Base-by-base conservation (phyloP, 2,113 vertebrate genomes). In the Dascyllus trimaculatus region DNA sequence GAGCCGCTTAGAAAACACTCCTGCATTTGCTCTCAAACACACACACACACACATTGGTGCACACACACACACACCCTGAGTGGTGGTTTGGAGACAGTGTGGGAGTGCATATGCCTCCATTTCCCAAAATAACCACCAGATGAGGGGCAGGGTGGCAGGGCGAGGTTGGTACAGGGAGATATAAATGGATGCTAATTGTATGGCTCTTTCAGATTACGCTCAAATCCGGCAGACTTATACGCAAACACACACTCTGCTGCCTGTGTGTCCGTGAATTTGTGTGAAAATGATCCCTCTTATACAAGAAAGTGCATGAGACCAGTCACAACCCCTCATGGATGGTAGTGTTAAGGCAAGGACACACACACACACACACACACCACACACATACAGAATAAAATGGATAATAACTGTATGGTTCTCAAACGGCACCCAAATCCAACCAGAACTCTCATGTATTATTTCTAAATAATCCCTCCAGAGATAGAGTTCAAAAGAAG, bases 181-280 rank as follows among this genome's bases (percentile, higher is more conserved):
- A 93, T 86, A 93, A 91, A 91, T 84, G 86, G 90, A 93, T 76
- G 70, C 17, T 93, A 93, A 93, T 93, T 93, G 90, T 90, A 91
- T 69, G 85, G 76, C 79, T 91, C 7, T 53, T 63, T 85, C 19
- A 79, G 75, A 87, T 77, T 79, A 89, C 68, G 66, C 51, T 84
- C 24, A 87, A 82, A 87, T 71, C 67, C 83, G 61, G 51, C 63
- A 62, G 51, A 71, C 21, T 25, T 59, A 15, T 32, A 32, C 78
- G 74, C 26, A 73, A 59, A 82, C 10, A 43, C 71, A 57, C 56
- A 19, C 49, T 24, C 65, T 11, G 0, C 35, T 15, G 0, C 35
- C 14, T 8, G 1, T 49, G 18, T 32, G 17, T 19, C 5, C 18
- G 29, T 49, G 18, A 51, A 29, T 53, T 18, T 40, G 22, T 53